Percentiles rank a stretch among this genome's conserved stretches.
Conservation (phyloP, 2,113 vertebrate genomes). For the Apteryx mantelli region DNA sequence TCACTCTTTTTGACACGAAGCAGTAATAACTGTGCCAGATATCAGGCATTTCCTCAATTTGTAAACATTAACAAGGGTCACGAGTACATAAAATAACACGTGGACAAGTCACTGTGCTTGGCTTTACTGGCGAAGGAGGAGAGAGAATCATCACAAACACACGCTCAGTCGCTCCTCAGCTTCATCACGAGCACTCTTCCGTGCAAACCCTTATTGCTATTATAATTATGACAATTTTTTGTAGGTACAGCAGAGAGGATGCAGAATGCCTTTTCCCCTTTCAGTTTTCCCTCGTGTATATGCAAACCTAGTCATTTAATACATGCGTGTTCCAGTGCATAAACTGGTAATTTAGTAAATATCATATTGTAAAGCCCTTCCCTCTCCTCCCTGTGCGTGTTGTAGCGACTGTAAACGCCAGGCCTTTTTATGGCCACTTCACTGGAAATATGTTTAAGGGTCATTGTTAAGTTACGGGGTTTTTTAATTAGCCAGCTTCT, state of each 20-base stretch:
- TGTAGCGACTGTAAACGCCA: background rate
- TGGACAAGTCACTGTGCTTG: background rate
- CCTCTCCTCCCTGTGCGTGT: background rate
- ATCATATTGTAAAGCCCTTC: background rate
- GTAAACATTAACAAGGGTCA: constrained; percentile 68
- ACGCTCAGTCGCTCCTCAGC: background rate
- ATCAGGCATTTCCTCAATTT: constrained; percentile 71
- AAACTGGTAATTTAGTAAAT: background rate
- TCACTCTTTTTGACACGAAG: constrained; percentile 81
- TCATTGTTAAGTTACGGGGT: background rate
- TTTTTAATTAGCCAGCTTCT: background rate
- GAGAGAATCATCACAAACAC: background rate
- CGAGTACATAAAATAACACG: background rate
- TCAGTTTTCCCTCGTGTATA: accelerated
- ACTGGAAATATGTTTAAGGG: background rate
- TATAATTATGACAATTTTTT: background rate
- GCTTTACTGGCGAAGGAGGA: background rate
- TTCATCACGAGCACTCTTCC: background rate
- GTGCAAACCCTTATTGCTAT: background rate
- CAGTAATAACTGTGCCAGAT: constrained; percentile 74
- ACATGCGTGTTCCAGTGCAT: background rate
- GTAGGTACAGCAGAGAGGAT: background rate
- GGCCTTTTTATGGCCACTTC: background rate
- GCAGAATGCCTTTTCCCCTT: background rate
- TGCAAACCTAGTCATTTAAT: background rate